Percentiles rank a stretch among this genome's conserved stretches.
Evolutionary conservation across 2,888 invertebrate species (phyloP).

Genomic region (Allacma fusca): DNA sequence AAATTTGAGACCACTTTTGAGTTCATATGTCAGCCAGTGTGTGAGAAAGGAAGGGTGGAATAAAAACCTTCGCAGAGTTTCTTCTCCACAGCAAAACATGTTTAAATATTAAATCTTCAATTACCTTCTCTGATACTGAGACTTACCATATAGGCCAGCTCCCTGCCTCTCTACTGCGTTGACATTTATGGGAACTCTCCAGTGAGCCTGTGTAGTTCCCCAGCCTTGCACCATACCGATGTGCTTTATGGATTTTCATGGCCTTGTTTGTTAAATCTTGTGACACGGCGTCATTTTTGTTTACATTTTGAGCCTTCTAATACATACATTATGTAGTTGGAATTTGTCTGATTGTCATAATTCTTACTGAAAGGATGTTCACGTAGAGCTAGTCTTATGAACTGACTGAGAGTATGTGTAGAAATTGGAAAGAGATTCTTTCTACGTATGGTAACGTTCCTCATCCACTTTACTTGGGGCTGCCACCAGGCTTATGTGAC

Average conservation of each 20-base stretch:
- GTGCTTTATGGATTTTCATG: slow-evolving; percentile 21
- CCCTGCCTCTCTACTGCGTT: neutral
- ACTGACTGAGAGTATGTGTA: no score
- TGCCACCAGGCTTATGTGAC: no score
- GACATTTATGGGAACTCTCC: no score
- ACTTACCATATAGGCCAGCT: slow-evolving; percentile 19
- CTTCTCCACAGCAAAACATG: slow-evolving; percentile 28
- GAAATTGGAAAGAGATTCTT: no score
- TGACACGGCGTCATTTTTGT: neutral
- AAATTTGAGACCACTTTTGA: neutral
- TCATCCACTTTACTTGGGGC: no score
- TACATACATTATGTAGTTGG: no score
- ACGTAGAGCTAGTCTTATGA: no score
- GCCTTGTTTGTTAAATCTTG: neutral
- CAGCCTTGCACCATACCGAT: neutral
- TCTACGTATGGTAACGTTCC: no score
- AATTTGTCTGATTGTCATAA: no score
- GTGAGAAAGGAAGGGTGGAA: no score
- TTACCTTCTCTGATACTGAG: slow-evolving; percentile 32
- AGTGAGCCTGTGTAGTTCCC: neutral
- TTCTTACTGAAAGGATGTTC: no score
- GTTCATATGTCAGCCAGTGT: neutral
- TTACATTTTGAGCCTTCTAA: no score
- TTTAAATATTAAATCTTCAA: slow-evolving; percentile 44
- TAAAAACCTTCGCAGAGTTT: neutral